Base-by-base conservation (phyloP, 2,113 vertebrate species). In the Sceloporus tristichus region DNA sequence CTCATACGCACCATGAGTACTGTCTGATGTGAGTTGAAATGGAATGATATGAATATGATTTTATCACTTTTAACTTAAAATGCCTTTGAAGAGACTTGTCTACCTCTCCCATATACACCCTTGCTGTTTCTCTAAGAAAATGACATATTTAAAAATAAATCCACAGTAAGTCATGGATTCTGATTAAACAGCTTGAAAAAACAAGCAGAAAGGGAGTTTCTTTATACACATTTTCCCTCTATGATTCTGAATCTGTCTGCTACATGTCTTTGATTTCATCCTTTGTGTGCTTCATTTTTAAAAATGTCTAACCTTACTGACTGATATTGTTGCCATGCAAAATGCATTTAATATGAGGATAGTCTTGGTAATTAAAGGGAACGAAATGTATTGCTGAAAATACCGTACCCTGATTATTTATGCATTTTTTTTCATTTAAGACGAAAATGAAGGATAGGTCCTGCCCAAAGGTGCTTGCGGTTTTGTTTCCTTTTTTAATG, bases 321-420 rank as follows among this genome's bases (percentile, higher is more conserved):
- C 5, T 66, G 16, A 25, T 21, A 66, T 23, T 66, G 65, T 66
- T 66, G 65, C 18, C 21, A 66, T 19, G 16, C 23, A 66, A 66
- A 21, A 62, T 62, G 48, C 48, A 48, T 48, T 48, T 5, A 48
- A 5, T 48, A 48, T 48, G 48, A 7, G 48, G 48, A 82, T 85
- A 42, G 85, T 91, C 34, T 1, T 77, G 68, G n/a, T n/a, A 73
- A 76, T 77, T 38, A n/a, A 79, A 86, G 82, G 74, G 75, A 83
- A 86, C 79, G 68, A 73, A 66, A 48, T 34, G 85, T 85, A 54
- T 79, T 54, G 9, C 48, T 9, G 29, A n/a, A 84, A 48, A 48
- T 48, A 48, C 48, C 48, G 10, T 88, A 56, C 86, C 53, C 76
- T 79, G 34, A 65, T 65, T 53, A 34, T 25, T n/a, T 56, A 34